Conservation (phyloP, 2,113 vertebrate species). For the Tinamus guttatus region DNA sequence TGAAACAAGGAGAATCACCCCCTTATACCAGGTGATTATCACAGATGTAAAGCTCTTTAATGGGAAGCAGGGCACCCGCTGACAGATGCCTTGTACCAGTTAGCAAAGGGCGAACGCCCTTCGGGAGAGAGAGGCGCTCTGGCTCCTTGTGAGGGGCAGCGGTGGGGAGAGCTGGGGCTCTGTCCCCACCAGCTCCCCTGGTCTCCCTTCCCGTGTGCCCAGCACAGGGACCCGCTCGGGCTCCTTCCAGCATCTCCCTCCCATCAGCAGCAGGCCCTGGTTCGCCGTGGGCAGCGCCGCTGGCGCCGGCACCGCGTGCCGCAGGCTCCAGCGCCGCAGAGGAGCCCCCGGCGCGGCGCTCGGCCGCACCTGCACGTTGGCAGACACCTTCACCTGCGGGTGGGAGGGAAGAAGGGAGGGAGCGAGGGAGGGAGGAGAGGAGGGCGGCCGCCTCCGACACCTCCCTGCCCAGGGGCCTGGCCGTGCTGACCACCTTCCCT, state of each 20-base stretch:
- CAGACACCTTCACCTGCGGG: neutral
- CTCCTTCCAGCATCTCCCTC: too few relatives aligned
- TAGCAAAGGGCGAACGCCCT: neutral
- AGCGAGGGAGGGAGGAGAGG: neutral
- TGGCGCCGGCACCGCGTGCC: too few relatives aligned
- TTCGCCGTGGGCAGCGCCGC: too few relatives aligned
- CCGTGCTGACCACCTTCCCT: constrained; percentile 15
- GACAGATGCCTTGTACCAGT: neutral
- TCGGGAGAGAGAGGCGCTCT: neutral
- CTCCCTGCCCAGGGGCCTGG: constrained; percentile 36
- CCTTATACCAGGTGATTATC: too few relatives aligned
- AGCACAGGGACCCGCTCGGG: too few relatives aligned
- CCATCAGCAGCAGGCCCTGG: too few relatives aligned
- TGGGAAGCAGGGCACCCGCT: too few relatives aligned
- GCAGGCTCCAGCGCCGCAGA: too few relatives aligned
- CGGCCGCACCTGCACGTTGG: neutral
- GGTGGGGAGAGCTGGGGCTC: too few relatives aligned
- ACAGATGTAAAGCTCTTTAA: neutral
- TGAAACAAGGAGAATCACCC: neutral
- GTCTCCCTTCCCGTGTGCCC: too few relatives aligned
- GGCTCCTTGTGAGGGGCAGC: neutral
- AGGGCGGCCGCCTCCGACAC: neutral
- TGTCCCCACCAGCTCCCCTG: too few relatives aligned
- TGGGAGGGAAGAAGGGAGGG: neutral
- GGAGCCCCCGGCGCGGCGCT: neutral